Evolutionary conservation across 2,888 invertebrate species (phyloP), one percentile per base, ranked within the genome.

Genomic region (Drepanosiphum platanoidis): DNA sequence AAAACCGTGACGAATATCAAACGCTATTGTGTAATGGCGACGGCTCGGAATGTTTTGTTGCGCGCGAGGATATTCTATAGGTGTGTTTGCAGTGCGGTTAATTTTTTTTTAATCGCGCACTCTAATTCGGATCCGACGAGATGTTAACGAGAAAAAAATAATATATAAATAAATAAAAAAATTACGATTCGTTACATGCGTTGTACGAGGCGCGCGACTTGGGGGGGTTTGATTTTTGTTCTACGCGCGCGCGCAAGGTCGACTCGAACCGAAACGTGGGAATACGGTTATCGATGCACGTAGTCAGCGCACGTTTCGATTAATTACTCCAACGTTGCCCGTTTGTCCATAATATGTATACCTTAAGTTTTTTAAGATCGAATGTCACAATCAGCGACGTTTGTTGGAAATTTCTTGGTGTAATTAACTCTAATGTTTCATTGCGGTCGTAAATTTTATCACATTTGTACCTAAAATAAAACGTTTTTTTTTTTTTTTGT

Each of bases 21-120:
- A 80, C 30, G 52, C 27, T 80, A 70, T 70, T 80, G 68, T 80
- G 52, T 70, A 81, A 81, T 58, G 58, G 81, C n/a, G n/a, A 30
- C 1, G 27, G 70, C 27, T 70, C 52, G 68, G 36, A 71, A 71
- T 39, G 71, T 71, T 81, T 81, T 71, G 70, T 71, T 70, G 18
- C 27, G 58, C 34, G 1, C 42, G 27, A n/a, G n/a, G n/a, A n/a
- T n/a, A n/a, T n/a, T n/a, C n/a, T 18, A 71, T 71, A 80, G 81
- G 81, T 81, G 81, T 81, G 71, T 81, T 71, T 61, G 81, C 71
- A 61, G 30, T 81, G 15, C 5, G 36, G 52, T 71, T 81, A 61
- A 81, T 71, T 71, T 71, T 81, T 80, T 81, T 81, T 81, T 81
- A 81, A 81, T 83, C 74, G 64, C 52, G 27, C 22, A 46, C n/a